Evolutionary conservation across 2,113 vertebrate species (phyloP).

Genomic region (Elephantulus edwardii): DNA sequence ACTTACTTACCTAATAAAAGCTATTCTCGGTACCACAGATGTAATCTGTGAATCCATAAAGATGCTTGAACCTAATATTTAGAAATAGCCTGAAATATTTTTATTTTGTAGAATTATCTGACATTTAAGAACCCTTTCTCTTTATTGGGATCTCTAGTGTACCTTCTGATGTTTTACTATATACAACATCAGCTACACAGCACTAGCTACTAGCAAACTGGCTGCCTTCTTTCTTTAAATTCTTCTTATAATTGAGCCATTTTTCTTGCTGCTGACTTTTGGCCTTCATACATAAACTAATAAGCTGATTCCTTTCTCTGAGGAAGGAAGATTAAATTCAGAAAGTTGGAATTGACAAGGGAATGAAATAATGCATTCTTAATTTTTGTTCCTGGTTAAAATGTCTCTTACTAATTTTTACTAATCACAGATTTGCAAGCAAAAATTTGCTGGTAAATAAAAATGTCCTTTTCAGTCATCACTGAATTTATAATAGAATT

Average conservation of each 20-base stretch:
- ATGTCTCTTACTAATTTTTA: background rate
- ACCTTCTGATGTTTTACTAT: constrained; percentile 8
- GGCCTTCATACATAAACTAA: no score
- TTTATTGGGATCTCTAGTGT: background rate
- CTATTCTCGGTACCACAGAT: no score
- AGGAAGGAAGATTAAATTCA: constrained; percentile 9
- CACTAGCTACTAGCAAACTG: background rate
- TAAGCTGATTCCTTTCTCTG: background rate
- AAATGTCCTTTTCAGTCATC: background rate
- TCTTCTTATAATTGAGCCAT: background rate
- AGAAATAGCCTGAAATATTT: background rate
- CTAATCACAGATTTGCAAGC: background rate
- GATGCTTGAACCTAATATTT: background rate
- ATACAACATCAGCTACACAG: background rate
- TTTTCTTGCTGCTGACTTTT: background rate
- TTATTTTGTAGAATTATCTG: background rate
- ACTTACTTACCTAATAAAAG: no score
- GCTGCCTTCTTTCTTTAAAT: constrained; percentile 29
- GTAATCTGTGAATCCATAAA: no score
- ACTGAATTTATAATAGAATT: background rate
- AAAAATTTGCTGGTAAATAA: background rate
- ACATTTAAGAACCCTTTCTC: background rate
- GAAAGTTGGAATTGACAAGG: constrained; percentile 1
- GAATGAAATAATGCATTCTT: background rate
- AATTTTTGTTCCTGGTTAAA: background rate